Base-by-base conservation (phyloP, 2,888 invertebrate genomes). In the Nineta flava region DNA sequence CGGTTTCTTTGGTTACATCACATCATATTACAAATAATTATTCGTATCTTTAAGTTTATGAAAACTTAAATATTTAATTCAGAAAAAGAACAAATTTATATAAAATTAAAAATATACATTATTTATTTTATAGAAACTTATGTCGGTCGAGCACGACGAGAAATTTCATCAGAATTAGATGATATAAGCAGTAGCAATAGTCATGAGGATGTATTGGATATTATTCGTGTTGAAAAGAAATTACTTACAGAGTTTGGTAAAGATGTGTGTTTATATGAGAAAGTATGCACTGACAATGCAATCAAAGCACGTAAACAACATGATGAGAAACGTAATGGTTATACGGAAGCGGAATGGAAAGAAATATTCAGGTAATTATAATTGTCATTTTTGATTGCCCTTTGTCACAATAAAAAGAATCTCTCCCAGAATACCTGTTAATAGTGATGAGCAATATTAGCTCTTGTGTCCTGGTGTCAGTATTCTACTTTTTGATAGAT, bases 151-250 rank as follows among this genome's bases (percentile, higher is more conserved):
- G 73, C 69, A 46, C 77, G 78, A 53, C 76, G 87, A 48, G 72
- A 72, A 12, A 55, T 65, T 26, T 55, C 59, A 48, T 61, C 65
- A n/a, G 62, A 21, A 6, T 26, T 64, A 4, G 58, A 63, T 31
- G 67, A 70, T 51, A 71, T 75, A 53, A 68, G 5, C 7, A 26
- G 5, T 5, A 26, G 26, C 26, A 6, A 7, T 26, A 26, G 26
- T 26, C 26, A 26, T 6, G 26, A 26, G 7, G 26, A 26, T 7
- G 7, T 75, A 67, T 65, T 76, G 34, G 82, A 87, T 62, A 77
- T 79, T n/a, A 31, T n/a, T 21, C 83, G 86, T n/a, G 83, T 86
- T 13, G 87, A 87, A 67, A 86, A 86, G 64, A 78, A 80, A 65
- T 76, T 88, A 51, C 73, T 84, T 3, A 73, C 72, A 9, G 87